Evolutionary conservation across 2,797 vertebrate genomes (phyloP), one percentile per base, ranked within the genome.

Genomic region (Myripristis jacobus): DNA sequence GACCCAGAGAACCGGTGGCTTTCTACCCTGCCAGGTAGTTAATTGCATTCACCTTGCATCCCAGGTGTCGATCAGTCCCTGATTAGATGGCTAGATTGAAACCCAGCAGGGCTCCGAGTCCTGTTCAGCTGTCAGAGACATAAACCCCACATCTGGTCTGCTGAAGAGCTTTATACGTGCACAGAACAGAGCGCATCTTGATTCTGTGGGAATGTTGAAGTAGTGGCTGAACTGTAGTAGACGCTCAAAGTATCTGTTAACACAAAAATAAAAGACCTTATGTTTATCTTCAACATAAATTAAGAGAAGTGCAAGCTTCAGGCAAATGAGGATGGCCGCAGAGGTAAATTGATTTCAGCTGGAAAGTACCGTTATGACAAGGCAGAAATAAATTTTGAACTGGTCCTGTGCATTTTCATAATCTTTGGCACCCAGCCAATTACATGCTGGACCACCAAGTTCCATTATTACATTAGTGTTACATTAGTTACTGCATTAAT

Each of bases 401-500:
- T 18, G 21, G 24, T 79, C 47, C 9, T 38, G 27, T 60, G 18
- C 60, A 64, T n/a, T 78, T 62, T 82, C 51, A 56, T 73, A 11
- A 36, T 36, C 11, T 36, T 19, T 46, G 57, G 69, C 56, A 27
- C 1, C n/a, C 46, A 6, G 63, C 60, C 67, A 65, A 38, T 71
- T 69, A 79, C 55, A 27, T 61, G 48, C 38, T 59, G 21, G 34
- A 41, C 59, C 57, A 65, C 60, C 56, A 50, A 43, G 81, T 52
- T 54, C 53, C 18, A 25, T 47, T 75, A 68, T n/a, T n/a, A n/a
- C n/a, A n/a, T n/a, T n/a, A n/a, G n/a, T n/a, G n/a, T 71, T 75
- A 44, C 44, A 64, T 80, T 53, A 70, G 29, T 83, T 80, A 78
- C 71, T 77, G 43, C 61, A 70, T 80, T 56, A 80, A 29, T 10